Evolutionary conservation across 2,888 invertebrate genomes (phyloP).

Genomic region (Parelbella ahira): DNA sequence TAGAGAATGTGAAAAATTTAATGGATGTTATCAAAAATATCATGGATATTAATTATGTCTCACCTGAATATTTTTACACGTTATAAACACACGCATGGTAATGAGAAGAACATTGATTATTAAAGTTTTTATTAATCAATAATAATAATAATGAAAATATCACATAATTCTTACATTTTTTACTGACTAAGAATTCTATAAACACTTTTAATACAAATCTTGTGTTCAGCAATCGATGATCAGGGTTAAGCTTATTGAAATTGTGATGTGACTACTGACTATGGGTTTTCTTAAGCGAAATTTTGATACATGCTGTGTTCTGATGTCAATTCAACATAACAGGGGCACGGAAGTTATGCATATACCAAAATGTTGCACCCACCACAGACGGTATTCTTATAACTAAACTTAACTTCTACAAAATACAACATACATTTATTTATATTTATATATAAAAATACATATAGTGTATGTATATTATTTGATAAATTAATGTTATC

Average conservation of each 20-base stretch:
- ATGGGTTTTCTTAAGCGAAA: neutral
- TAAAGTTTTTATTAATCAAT: constrained; percentile 56
- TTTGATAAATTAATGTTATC: constrained; percentile 17
- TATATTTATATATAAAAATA: constrained; percentile 15
- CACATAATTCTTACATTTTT: constrained; percentile 66
- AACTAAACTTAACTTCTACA: too few relatives aligned
- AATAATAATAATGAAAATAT: constrained; percentile 60
- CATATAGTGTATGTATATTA: constrained; percentile 5
- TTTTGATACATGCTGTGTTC: neutral
- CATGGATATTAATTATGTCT: too few relatives aligned
- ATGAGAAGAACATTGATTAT: constrained; percentile 24
- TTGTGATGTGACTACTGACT: constrained; percentile 4
- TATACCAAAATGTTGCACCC: too few relatives aligned
- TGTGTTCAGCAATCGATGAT: constrained; percentile 15
- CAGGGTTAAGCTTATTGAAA: neutral
- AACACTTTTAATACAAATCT: constrained; percentile 33
- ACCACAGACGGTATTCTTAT: too few relatives aligned
- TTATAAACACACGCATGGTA: neutral
- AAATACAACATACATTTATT: constrained; percentile 11
- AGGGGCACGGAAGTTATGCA: too few relatives aligned
- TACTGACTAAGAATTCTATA: constrained; percentile 45
- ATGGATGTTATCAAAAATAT: too few relatives aligned
- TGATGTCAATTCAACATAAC: too few relatives aligned
- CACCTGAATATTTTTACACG: too few relatives aligned
- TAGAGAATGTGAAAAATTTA: too few relatives aligned